Conservation (phyloP, 2,797 vertebrate species). For the Taenioides sp. region DNA sequence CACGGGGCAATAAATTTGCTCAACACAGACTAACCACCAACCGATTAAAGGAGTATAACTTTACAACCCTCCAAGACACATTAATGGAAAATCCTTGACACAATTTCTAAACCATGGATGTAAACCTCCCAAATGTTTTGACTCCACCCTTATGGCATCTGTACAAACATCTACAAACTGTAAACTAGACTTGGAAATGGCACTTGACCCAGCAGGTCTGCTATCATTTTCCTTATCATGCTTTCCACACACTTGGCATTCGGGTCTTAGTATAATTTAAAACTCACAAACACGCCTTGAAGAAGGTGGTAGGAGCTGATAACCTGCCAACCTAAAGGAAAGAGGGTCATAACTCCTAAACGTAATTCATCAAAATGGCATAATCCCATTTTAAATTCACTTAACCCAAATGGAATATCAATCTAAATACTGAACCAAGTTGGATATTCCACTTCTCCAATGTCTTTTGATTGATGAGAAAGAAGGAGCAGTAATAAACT, state of each 20-base stretch:
- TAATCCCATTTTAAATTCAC: not conserved
- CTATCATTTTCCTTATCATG: slow-evolving; percentile 23
- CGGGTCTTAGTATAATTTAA: slow-evolving; percentile 25
- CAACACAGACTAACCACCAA: too few species aligned
- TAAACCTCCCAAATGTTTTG: not conserved
- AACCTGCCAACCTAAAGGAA: slow-evolving; percentile 27
- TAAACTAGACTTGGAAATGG: slow-evolving; percentile 15
- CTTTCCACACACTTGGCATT: slow-evolving; percentile 32
- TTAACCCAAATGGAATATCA: not conserved
- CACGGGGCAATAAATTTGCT: too few species aligned
- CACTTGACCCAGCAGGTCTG: slow-evolving; percentile 14
- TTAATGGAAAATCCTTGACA: not conserved
- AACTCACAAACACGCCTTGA: slow-evolving; percentile 22
- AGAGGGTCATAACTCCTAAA: not conserved
- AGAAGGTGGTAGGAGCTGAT: slow-evolving; percentile 7
- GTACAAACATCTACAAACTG: slow-evolving; percentile 13
- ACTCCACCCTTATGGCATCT: slow-evolving; percentile 3
- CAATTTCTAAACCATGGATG: not conserved
- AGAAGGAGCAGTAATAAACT: slow-evolving; percentile 2
- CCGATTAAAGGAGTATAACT: too few species aligned
- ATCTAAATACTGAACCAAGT: not conserved
- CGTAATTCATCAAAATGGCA: slow-evolving; percentile 15
- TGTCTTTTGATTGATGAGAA: slow-evolving; percentile 8
- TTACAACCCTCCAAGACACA: not conserved
- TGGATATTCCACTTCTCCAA: slow-evolving; percentile 1